Base-by-base conservation (phyloP, 2,888 invertebrate species). In the Pheosia tremula region DNA sequence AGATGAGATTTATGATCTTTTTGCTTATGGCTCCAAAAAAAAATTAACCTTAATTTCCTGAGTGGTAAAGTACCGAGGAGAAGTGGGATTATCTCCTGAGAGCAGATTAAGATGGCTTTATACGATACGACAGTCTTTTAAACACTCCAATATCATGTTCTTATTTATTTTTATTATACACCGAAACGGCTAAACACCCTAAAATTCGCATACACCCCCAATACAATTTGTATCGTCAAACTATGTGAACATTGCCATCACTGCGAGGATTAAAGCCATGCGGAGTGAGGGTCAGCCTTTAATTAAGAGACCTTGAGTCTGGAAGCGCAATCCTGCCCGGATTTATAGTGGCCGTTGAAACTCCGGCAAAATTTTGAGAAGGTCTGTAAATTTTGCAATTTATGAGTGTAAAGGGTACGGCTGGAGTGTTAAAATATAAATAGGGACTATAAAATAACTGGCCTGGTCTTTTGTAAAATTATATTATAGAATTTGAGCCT, bases 261-360 rank as follows among this genome's bases (percentile, higher is more conserved):
- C 77, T 84, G 83, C 83, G 83, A 85, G 87, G 86, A 88, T 89
- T 85, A 84, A 87, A 86, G 82, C 85, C 81, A 73, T 75, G 74
- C 77, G 56, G 77, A 77, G 69, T 74, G 71, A 79, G 87, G 85
- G 86, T 84, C 83, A 79, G 78, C 82, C 78, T 84, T 86, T 88
- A 87, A 87, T 88, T 88, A 88, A 84, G 81, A 80, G 78, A 79
- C 80, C 85, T 81, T 81, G 83, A 82, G 79, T 82, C 78, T 79
- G 77, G 73, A 45, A 61, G 59, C 58, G 60, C 60, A 72, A 66
- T 59, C 74, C 76, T 63, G 74, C 58, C 63, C 69, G 78, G 85
- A 86, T 86, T 88, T 87, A 86, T 85, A 77, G 81, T 72, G 70
- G 78, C 69, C 74, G 81, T 81, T 77, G 55, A 74, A 74, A 61